phyloP scores from a whole-genome alignment of 2,113 vertebrate species.

The Nymphicus hollandicus region DNA sequence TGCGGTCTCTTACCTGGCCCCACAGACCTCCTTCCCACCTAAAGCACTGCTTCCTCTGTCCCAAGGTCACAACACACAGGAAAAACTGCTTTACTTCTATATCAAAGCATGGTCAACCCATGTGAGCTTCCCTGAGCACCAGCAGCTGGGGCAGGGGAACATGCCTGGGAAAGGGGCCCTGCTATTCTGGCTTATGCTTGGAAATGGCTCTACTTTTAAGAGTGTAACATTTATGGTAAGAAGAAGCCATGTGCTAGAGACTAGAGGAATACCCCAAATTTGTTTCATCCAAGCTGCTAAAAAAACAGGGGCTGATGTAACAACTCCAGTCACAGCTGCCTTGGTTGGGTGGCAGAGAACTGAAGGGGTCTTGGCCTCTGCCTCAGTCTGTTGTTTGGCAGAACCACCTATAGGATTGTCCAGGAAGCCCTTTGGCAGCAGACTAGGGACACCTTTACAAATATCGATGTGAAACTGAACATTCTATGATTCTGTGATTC shows the following conservation, averaged over 20 bases:
- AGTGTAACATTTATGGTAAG: background rate
- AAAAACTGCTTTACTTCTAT: background rate
- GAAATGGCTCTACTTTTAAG: background rate
- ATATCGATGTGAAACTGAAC: background rate
- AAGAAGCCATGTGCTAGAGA: background rate
- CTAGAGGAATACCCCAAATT: background rate
- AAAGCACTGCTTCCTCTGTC: background rate
- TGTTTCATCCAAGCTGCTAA: background rate
- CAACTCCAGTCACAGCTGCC: background rate
- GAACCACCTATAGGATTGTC: background rate
- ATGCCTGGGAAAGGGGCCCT: background rate
- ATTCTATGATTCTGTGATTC: background rate
- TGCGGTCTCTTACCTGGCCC: background rate
- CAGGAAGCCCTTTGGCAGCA: background rate
- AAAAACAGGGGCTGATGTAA: background rate
- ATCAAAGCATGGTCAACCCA: background rate
- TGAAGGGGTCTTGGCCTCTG: background rate
- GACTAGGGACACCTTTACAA: background rate
- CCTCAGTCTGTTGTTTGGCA: background rate
- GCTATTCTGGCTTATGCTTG: background rate
- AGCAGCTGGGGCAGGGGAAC: accelerated
- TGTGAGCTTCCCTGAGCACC: background rate
- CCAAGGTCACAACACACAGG: background rate
- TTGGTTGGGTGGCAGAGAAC: background rate
- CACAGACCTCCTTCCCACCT: background rate